These are phyloP conservation scores for Cotesia vestalis DNA, from an alignment of 1,140 invertebrate species.

Conservation along the genomic window DNA sequence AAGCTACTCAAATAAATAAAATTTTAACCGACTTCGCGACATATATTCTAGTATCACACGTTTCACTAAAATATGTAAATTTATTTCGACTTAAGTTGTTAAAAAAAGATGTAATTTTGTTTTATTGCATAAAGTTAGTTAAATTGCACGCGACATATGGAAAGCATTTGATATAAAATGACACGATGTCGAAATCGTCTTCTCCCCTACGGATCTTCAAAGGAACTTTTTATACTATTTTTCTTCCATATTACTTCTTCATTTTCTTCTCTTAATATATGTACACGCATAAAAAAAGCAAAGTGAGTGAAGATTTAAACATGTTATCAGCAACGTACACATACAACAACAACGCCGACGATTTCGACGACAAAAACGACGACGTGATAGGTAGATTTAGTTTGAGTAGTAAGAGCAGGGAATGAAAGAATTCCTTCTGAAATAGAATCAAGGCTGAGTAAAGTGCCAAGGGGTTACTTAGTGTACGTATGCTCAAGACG, in stretches of 20 bases:
- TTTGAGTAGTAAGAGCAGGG: background rate
- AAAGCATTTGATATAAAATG: too few relatives aligned
- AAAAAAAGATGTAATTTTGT: too few relatives aligned
- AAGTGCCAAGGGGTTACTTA: background rate
- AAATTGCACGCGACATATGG: too few relatives aligned
- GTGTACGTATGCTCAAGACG: too few relatives aligned
- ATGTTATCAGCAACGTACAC: background rate
- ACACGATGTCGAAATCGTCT: slow-evolving; percentile 1
- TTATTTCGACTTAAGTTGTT: too few relatives aligned
- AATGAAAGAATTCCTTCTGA: slow-evolving; percentile 34
- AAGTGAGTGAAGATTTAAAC: slow-evolving; percentile 16
- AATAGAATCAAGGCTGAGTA: slow-evolving; percentile 38
- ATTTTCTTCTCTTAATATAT: too few relatives aligned
- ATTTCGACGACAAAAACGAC: background rate
- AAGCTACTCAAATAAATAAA: too few relatives aligned
- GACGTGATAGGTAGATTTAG: background rate
- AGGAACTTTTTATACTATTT: background rate
- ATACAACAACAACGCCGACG: too few relatives aligned
- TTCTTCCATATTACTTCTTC: background rate
- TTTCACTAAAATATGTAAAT: too few relatives aligned
- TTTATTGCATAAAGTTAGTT: too few relatives aligned
- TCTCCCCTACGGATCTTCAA: background rate
- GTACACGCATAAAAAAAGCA: background rate
- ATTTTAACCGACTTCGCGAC: too few relatives aligned
- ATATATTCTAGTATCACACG: too few relatives aligned